A percentile compares a stretch with the other conserved stretches of the same genome.
Conservation (phyloP, 2,797 vertebrate species). For the Ceyx erithaca region DNA sequence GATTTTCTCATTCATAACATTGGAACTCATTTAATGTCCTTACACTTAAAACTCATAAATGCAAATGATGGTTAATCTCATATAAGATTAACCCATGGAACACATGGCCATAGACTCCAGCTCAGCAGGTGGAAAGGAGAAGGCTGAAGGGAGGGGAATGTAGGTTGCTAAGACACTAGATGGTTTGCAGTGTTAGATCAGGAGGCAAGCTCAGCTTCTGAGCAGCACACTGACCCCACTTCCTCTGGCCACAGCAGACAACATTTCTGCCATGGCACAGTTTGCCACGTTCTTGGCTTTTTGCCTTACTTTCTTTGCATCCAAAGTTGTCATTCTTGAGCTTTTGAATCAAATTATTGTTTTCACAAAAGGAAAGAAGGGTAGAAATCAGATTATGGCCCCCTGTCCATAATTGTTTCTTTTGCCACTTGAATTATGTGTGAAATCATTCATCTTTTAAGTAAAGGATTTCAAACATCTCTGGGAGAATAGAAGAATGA, state of each 20-base stretch:
- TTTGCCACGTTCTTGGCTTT: background rate
- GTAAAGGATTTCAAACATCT: slow-evolving; percentile 45
- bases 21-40: background rate
- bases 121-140: background rate
- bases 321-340: background rate
- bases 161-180: background rate
- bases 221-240: background rate
- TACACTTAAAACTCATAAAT: background rate
- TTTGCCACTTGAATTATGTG: slow-evolving; percentile 5
- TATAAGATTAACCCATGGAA: background rate
- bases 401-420: slow-evolving; percentile 49
- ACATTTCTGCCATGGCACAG: background rate
- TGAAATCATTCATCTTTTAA: slow-evolving; percentile 58
- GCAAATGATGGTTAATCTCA: background rate
- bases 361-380: background rate
- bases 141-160: background rate
- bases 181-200: background rate
- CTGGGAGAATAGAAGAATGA: slow-evolving; percentile 41
- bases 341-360: slow-evolving; percentile 12
- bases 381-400: background rate
- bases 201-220: background rate
- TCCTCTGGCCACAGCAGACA: background rate
- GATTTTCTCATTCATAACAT: background rate
- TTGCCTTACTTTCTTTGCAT: background rate
- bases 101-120: background rate